Base-by-base conservation (phyloP, 2,888 invertebrate genomes). In the Chaetogeoica ovagalla region DNA sequence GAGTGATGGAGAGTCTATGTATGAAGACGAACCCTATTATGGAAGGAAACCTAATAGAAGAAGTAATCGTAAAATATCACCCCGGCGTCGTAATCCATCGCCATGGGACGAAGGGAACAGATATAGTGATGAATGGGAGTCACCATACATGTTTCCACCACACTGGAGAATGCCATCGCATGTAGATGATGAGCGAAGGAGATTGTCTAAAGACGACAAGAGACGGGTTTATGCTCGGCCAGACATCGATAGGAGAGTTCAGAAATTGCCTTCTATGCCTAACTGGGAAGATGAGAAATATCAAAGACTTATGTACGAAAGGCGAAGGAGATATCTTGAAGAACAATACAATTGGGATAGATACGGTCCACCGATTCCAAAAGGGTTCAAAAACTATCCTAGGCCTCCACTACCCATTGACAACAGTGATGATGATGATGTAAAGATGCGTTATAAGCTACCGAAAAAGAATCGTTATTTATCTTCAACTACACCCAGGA, bases 41-140 rank as follows among this genome's bases (percentile, higher is more conserved):
- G 83, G 83, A 19, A 84, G 83, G 68, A 79, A 84, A 48, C 83
- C 83, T 66, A 62, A 39, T n/a, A 66, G 72, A 55, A 48, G 69
- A 43, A 81, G 62, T 69, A 73, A 63, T 69, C 74, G 75, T 21
- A 81, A 74, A 74, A 75, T 74, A 60, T 69, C 73, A 55, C 74
- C 73, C 39, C 30, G 73, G 85, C 62, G 84, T 86, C 75, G 83
- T 82, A 82, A 81, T 73, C 82, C 59, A 75, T 92, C 94, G 73
- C 92, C 93, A 2, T 94, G 94, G 94, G 93, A 94, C 82, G 92
- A 92, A 83, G 94, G 94, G 83, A 88, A 82, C 76, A 84, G 85
- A 63, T 84, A 83, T 77, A 83, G 83, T 57, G 84, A 84, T 69
- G 84, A 83, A 69, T 83, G 79, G 79, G 79, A 79, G 15, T 39